Evolutionary conservation across 2,113 vertebrate species (phyloP), one percentile per base, ranked within the genome.

Genomic region (Planiliza haematocheilus): DNA sequence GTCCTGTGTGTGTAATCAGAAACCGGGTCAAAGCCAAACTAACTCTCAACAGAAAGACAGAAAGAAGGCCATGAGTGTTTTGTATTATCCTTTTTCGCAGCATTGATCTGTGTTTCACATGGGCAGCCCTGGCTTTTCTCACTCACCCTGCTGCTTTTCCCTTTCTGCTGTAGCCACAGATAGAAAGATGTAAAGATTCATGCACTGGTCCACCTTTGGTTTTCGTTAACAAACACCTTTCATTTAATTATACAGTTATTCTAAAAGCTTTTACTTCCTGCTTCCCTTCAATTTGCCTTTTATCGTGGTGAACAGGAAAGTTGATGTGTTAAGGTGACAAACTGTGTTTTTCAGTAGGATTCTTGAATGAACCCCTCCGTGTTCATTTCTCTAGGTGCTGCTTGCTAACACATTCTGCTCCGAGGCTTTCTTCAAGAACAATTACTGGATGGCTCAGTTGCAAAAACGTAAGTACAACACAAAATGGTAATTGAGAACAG

Each of bases 351-450:
- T 45, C 30, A 16, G 14, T 45, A 16, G 12, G 16, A 46, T 62
- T 48, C 43, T 14, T 38, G 6, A n/a, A 45, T 30, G 24, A 30
- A 30, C 24, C 24, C 16, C n/a, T n/a, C n/a, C 8, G 4, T 70
- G 42, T 70, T 62, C 2, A 46, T 10, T n/a, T 55, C 42, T 85
- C 10, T 85, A 99, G 97, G 92, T 98, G 80, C 93, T 98, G 41
- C 91, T 98, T 56, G 88, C 96, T 18, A 96, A 94, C 87, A 95
- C 94, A 7, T 97, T 97, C 92, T 99, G 96, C 84, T 77, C 48
- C 0, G 95, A 97, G 3, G 95, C 94, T 0, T 94, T 91, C 85
- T 94, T 95, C 89, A 95, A 95, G 91, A 99, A 98, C 80, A 95
- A 96, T 91, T 97, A 94, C 70, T 52, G 87, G 79, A 81, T 97